Base-by-base conservation (phyloP, 2,113 vertebrate species). In the Hylia prasina region DNA sequence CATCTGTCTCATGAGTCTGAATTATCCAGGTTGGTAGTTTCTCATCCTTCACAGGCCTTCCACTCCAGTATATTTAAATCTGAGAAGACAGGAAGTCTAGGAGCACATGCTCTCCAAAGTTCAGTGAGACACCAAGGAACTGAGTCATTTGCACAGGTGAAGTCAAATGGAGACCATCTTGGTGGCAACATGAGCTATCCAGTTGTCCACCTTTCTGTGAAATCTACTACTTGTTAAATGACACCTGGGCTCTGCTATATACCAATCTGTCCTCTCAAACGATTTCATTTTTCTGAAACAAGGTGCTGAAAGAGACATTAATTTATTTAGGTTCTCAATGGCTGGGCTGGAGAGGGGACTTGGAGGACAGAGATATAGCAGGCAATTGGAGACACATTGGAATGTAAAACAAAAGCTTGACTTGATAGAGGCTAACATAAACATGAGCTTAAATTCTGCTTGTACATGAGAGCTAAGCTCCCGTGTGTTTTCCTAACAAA, bases 41-140 rank as follows among this genome's bases (percentile, higher is more conserved):
- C 28, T 40, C 10, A 23, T 63, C 47, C 35, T 73, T 82, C 48
- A 53, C 3, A 7, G 35, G 9, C 11, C 13, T 60, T 75, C 30
- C 11, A 25, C 35, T 82, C 25, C 39, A n/a, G 16, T 31, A 20
- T 18, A 24, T 0, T 0, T 28, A 5, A 35, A 53, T 25, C 25
- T 31, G 20, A 68, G 48, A 78, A 72, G 47, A 53, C 19, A 44
- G 42, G 30, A 78, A 8, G 28, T 70, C 69, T 50, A 24, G 37
- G 47, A 65, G 73, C 9, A 58, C 8, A 8, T 13, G 9, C 10
- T 60, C 13, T 82, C 44, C 39, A 7, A 33, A 66, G 9, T 30
- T 84, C 78, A 87, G 69, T 47, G 35, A 20, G 14, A 6, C 20
- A 4, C 22, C 37, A 76, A 64, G 31, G 19, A 87, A 11, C 13